Evolutionary conservation across 2,113 vertebrate genomes (phyloP).

Genomic region (Entomyzon cyanotis): DNA sequence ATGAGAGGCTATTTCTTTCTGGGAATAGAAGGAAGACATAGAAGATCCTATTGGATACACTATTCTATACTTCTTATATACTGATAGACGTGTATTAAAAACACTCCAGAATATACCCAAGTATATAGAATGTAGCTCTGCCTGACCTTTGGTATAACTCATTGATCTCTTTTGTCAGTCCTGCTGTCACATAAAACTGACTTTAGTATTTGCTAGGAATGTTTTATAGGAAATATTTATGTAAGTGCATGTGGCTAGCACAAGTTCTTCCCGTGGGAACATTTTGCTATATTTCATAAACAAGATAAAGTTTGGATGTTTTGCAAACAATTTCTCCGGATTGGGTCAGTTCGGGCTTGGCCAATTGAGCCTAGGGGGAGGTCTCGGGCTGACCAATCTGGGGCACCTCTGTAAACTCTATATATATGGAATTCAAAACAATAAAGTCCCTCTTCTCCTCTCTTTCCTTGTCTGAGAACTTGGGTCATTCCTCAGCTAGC

Average conservation of each 20-base stretch:
- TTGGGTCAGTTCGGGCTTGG: no score
- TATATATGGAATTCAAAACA: no score
- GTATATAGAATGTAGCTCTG: not conserved
- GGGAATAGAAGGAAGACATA: not conserved
- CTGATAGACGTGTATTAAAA: not conserved
- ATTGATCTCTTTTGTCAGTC: not conserved
- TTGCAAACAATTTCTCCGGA: no score
- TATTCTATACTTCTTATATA: not conserved
- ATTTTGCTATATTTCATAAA: no score
- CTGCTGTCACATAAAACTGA: not conserved
- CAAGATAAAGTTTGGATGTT: no score
- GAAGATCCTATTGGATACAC: not conserved
- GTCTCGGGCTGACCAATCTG: no score
- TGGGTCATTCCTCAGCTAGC: no score
- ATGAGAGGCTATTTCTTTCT: not conserved
- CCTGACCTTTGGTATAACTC: not conserved
- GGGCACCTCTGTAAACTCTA: no score
- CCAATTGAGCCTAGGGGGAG: no score
- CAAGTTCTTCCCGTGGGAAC: no score
- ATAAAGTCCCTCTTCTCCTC: no score
- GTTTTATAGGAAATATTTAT: not conserved
- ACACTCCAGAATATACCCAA: not conserved
- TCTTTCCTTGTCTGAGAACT: no score
- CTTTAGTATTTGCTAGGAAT: not conserved
- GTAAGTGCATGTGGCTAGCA: not conserved